These are phyloP conservation scores for Leptopilina syphax DNA, from an alignment of 2,888 invertebrate genomes.

Conservation along the genomic window DNA sequence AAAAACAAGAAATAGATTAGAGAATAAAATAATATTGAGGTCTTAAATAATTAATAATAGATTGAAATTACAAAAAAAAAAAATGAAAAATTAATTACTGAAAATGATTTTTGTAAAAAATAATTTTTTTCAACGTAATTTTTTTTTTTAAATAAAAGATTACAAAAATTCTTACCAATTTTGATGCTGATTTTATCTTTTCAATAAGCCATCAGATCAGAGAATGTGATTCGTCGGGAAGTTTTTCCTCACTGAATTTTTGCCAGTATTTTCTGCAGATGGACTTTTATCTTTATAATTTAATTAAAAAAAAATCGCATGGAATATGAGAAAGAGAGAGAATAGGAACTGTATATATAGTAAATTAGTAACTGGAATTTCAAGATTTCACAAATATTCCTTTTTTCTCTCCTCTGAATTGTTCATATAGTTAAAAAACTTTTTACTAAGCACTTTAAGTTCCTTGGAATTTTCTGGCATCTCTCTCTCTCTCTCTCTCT, in stretches of 20 bases:
- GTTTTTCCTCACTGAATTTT: neutral
- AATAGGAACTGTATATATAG: neutral
- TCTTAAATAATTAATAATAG: no score
- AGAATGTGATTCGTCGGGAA: neutral
- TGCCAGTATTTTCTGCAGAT: neutral
- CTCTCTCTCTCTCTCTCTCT: neutral
- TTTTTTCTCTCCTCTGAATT: neutral
- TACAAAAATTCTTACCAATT: constrained; percentile 1
- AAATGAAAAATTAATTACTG: neutral
- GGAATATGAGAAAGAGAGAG: neutral
- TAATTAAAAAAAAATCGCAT: neutral
- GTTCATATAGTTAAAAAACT: constrained; percentile 24
- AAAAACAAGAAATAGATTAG: no score
- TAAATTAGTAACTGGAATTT: constrained; percentile 14
- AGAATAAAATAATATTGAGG: no score
- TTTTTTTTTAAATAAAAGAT: neutral
- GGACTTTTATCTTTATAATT: constrained; percentile 4
- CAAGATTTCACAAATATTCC: constrained; percentile 11
- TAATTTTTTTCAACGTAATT: no score
- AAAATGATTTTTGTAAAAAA: neutral
- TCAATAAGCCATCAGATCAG: constrained; percentile 13
- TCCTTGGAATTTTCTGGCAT: neutral
- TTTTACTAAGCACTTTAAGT: constrained; percentile 23
- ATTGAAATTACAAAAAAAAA: neutral
- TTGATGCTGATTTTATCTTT: neutral